Conservation (phyloP, 2,888 invertebrate genomes). For the Selenia dentaria region DNA sequence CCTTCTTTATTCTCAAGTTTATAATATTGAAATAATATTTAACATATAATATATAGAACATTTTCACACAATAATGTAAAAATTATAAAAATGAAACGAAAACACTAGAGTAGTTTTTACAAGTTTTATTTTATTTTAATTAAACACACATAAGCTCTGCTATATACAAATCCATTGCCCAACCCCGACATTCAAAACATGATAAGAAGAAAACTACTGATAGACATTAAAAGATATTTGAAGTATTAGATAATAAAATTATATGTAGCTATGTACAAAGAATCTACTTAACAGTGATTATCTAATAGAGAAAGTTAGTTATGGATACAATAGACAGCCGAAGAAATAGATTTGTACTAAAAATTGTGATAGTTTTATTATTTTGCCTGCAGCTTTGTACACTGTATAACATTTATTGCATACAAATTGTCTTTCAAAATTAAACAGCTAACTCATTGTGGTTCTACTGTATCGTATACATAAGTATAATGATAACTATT, state of each 20-base stretch:
- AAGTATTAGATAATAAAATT: not conserved
- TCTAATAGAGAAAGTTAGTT: not conserved
- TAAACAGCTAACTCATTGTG: conserved; percentile 3
- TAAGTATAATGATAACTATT: conserved; percentile 51
- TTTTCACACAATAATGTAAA: no score
- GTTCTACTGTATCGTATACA: conserved; percentile 18
- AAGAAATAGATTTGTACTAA: no score
- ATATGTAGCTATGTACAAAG: conserved; percentile 10
- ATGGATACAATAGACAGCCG: no score
- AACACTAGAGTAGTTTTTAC: not conserved
- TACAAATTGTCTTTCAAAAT: no score
- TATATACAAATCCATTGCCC: conserved; percentile 36
- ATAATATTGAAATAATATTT: no score
- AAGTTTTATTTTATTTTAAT: conserved; percentile 17
- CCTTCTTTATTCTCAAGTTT: no score
- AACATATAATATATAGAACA: no score
- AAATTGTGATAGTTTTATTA: no score
- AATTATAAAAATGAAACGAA: no score
- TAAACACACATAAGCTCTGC: conserved; percentile 27
- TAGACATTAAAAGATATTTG: not conserved
- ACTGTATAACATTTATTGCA: no score
- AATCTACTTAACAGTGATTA: not conserved
- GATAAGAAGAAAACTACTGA: conserved; percentile 2
- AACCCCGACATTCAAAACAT: conserved; percentile 17
- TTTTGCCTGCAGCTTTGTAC: no score